Evolutionary conservation across 1,140 invertebrate species (phyloP), one percentile per base, ranked within the genome.

Genomic region (Philopotamus ludificatus): DNA sequence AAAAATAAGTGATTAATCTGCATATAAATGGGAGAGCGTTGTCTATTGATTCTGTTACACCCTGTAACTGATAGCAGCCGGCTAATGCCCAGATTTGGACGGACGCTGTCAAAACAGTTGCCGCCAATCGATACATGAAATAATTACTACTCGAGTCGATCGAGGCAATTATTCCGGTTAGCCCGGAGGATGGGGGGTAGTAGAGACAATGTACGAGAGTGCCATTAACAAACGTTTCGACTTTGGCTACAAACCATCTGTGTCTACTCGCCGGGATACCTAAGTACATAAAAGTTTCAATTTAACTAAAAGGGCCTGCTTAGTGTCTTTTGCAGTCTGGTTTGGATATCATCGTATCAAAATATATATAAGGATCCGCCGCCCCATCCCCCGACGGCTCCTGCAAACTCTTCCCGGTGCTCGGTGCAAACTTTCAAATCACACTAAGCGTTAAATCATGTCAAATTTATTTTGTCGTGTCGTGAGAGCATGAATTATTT

Each of bases 261-360:
- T 39, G 62, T 68, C 66, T 66, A 67, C 57, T 49, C 28, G 10
- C 15, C 22, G 49, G 25, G 41, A n/a, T n/a, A n/a, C n/a, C n/a
- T 59, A 66, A 47, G 49, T 62, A 79, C 75, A 79, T 79, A 79
- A 80, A 81, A 81, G 75, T 81, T 81, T 81, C 79, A 81, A 81
- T 81, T 80, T 78, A 74, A 79, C 79, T 81, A 81, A 81, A 81
- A 80, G 79, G 79, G 79, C 75, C 79, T 81, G 79, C 77, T 80
- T 78, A 80, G 76, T 80, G 75, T 81, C 79, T 80, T 74, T 49
- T 76, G 73, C 77, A 80, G 79, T 79, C 79, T 78, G 74, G 75
- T 76, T 77, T 79, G 77, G 78, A 77, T 81, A 81, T 81, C 59
- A 57, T 53, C 62, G 23, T 58, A 58, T 81, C 67, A 60, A 63